phyloP scores from a whole-genome alignment of 2,888 invertebrate genomes.

The Hirtodrosophila cameraria region DNA sequence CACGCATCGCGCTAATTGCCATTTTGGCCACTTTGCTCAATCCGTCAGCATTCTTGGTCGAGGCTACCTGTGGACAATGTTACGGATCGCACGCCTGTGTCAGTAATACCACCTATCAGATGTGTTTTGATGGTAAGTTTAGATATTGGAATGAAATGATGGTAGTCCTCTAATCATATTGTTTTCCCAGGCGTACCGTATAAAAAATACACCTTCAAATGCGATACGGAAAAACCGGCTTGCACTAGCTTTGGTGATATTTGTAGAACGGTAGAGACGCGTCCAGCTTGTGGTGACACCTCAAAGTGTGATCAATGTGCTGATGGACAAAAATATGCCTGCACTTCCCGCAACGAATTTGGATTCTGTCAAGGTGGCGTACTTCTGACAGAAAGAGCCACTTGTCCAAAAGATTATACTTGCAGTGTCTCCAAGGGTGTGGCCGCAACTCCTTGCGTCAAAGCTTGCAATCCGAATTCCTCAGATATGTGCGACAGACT shows the following conservation, averaged over 20 bases:
- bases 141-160: background rate
- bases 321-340: constrained; percentile 35
- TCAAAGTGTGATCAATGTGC: constrained; percentile 57
- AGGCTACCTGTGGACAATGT: constrained; percentile 69
- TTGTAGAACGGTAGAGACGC: constrained; percentile 27
- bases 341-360: constrained; percentile 68
- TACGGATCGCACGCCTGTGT: constrained; percentile 61
- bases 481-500: constrained; percentile 59
- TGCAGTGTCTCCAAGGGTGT: constrained; percentile 55
- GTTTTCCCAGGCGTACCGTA: constrained; percentile 35
- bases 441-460: constrained; percentile 45
- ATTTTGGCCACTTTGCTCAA: constrained; percentile 35
- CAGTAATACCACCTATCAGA: constrained; percentile 42
- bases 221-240: constrained; percentile 48
- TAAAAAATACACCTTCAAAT: constrained; percentile 24
- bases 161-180: background rate
- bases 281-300: constrained; percentile 61
- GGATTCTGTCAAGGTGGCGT: constrained; percentile 41
- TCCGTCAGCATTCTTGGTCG: constrained; percentile 16
- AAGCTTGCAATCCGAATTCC: constrained; percentile 15
- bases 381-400: constrained; percentile 3
- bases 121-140: constrained; percentile 66
- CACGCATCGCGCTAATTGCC: constrained; percentile 21
- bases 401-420: constrained; percentile 42
- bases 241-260: constrained; percentile 51